Percentiles rank a stretch among this genome's conserved stretches.
phyloP scores from a whole-genome alignment of 2,888 invertebrate genomes.

The Chelonus formosanus region DNA sequence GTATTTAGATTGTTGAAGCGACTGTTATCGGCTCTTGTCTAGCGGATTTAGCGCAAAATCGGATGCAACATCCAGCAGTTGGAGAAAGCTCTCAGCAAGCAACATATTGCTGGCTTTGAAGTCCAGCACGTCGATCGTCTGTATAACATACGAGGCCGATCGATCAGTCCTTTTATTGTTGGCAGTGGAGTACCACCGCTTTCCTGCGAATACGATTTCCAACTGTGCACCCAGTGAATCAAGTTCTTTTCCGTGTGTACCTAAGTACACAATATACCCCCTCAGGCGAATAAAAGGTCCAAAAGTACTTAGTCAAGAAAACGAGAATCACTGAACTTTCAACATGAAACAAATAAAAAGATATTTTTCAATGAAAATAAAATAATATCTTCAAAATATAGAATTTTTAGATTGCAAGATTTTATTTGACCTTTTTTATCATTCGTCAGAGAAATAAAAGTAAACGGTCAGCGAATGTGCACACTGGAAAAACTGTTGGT shows the following conservation, averaged over 20 bases:
- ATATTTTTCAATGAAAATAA: too few species aligned
- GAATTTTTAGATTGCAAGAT: too few species aligned
- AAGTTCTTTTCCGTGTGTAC: constrained; percentile 10
- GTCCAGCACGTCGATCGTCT: constrained; percentile 16
- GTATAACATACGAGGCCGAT: constrained; percentile 16
- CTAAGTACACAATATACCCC: constrained; percentile 19
- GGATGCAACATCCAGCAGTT: constrained; percentile 30
- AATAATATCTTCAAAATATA: too few species aligned
- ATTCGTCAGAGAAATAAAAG: too few species aligned
- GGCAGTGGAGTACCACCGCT: constrained; percentile 14
- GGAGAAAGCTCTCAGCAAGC: constrained; percentile 31
- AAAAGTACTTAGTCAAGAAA: background rate
- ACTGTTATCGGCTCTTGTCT: constrained; percentile 21
- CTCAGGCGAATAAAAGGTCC: constrained; percentile 7
- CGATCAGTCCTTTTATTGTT: constrained; percentile 27
- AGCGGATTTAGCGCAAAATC: constrained; percentile 28
- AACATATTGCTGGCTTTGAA: constrained; percentile 27
- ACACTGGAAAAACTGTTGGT: constrained; percentile 3
- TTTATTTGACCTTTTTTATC: too few species aligned
- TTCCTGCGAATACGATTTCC: constrained; percentile 21
- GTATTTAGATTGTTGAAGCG: constrained; percentile 16
- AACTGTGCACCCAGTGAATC: constrained; percentile 13
- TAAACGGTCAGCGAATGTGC: background rate
- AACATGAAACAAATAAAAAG: too few species aligned
- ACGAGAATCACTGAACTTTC: background rate